A percentile compares a stretch with the other conserved stretches of the same genome.
Evolutionary conservation across 2,797 vertebrate genomes (phyloP).

Genomic region (Sebastes jordani): DNA sequence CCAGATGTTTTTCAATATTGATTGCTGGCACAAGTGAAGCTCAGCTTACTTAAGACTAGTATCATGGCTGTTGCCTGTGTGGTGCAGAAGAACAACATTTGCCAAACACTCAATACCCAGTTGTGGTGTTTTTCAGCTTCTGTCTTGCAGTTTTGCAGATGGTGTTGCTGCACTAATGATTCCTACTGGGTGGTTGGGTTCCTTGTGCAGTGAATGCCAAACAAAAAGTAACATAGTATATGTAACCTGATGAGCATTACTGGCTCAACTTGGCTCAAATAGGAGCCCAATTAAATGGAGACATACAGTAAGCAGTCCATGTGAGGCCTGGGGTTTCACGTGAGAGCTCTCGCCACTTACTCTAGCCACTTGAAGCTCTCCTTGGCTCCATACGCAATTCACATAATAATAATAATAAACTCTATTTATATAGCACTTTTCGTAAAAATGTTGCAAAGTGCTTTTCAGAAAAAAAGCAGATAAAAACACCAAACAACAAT

Average conservation of each 20-base stretch:
- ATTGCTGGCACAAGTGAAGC: slow-evolving; percentile 1
- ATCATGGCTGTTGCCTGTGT: neutral
- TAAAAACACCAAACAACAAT: neutral
- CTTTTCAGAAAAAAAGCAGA: neutral
- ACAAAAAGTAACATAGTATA: slow-evolving; percentile 20
- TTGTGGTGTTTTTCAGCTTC: slow-evolving; percentile 28
- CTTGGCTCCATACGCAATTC: neutral
- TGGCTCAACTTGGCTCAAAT: slow-evolving; percentile 12
- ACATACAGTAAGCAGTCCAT: neutral
- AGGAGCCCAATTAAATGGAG: slow-evolving; percentile 39
- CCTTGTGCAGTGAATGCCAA: slow-evolving; percentile 45
- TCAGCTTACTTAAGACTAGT: neutral
- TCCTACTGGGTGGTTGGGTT: slow-evolving; percentile 39
- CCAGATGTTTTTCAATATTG: slow-evolving; percentile 19
- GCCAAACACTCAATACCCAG: slow-evolving; percentile 5
- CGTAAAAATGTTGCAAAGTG: neutral
- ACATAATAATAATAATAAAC: neutral
- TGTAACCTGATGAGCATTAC: slow-evolving; percentile 25
- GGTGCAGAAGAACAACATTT: slow-evolving; percentile 7
- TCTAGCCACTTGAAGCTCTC: neutral
- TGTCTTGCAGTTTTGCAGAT: slow-evolving; percentile 38
- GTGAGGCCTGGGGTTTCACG: neutral
- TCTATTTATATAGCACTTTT: neutral
- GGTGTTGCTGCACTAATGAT: slow-evolving; percentile 48
- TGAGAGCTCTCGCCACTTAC: neutral